Evolutionary conservation across 2,888 invertebrate genomes (phyloP).

Genomic region (Rhagonycha fulva): DNA sequence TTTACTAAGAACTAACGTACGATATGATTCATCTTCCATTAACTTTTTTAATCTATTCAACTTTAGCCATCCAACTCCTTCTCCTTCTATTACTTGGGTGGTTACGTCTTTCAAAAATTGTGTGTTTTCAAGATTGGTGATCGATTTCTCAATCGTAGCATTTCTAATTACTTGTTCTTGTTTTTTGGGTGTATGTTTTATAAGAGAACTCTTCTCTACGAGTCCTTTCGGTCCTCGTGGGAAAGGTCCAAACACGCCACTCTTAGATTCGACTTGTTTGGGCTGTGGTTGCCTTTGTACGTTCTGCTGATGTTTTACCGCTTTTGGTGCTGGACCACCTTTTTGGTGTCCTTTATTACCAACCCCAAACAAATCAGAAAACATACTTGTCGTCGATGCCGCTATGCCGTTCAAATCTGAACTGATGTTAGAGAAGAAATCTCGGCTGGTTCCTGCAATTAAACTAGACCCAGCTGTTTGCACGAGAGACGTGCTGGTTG

Average conservation of each 20-base stretch:
- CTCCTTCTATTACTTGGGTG: slow-evolving; percentile 84
- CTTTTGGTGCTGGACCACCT: slow-evolving; percentile 36
- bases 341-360: slow-evolving; percentile 57
- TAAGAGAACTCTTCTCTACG: slow-evolving; percentile 87
- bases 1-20: slow-evolving; percentile 93
- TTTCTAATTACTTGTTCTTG: slow-evolving; percentile 71
- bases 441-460: slow-evolving; percentile 70
- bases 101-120: slow-evolving; percentile 88
- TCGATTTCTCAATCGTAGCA: slow-evolving; percentile 71
- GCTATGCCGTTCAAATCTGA: slow-evolving; percentile 92
- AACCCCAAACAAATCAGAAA: slow-evolving; percentile 88
- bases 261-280: slow-evolving; percentile 54
- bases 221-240: slow-evolving; percentile 80
- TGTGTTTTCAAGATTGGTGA: slow-evolving; percentile 89
- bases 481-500: slow-evolving; percentile 63
- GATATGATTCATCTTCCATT: slow-evolving; percentile 98
- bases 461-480: slow-evolving; percentile 64
- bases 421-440: slow-evolving; percentile 90
- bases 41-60: slow-evolving; percentile 89
- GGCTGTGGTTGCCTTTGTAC: slow-evolving; percentile 44
- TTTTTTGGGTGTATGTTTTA: slow-evolving; percentile 75
- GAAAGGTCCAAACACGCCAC: slow-evolving; percentile 73
- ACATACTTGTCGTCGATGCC: slow-evolving; percentile 90
- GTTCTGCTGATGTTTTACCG: slow-evolving; percentile 40
- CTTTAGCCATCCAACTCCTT: slow-evolving; percentile 96